phyloP scores from a whole-genome alignment of 2,888 invertebrate species.

The Mystacides longicornis region DNA sequence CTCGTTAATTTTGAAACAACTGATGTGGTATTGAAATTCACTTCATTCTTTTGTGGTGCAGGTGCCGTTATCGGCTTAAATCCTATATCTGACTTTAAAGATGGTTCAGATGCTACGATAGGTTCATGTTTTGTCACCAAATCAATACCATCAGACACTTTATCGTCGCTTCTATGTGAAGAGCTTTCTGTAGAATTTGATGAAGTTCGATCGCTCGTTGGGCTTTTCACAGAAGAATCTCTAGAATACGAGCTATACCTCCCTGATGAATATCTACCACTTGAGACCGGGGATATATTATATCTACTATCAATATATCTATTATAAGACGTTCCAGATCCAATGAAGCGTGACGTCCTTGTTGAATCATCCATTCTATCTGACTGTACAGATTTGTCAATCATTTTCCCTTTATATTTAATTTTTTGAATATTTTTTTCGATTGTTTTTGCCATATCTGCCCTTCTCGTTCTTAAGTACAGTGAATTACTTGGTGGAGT shows the following conservation, averaged over 20 bases:
- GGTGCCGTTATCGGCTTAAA: too few relatives aligned
- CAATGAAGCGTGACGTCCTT: conserved; percentile 54
- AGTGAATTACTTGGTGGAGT: conserved; percentile 59
- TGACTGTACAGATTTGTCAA: conserved; percentile 68
- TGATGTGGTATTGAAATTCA: too few relatives aligned
- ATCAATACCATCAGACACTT: too few relatives aligned
- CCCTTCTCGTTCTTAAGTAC: conserved; percentile 58
- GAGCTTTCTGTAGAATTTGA: background rate
- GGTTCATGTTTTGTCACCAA: too few relatives aligned
- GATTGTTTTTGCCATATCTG: conserved; percentile 64
- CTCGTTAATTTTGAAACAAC: too few relatives aligned
- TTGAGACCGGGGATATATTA: conserved; percentile 30
- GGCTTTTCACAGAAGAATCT: conserved; percentile 16
- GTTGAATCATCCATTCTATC: conserved; percentile 65
- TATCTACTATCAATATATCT: conserved; percentile 50
- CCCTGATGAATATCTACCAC: conserved; percentile 28
- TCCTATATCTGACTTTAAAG: too few relatives aligned
- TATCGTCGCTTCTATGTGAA: background rate
- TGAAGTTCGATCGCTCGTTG: background rate
- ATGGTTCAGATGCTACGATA: too few relatives aligned
- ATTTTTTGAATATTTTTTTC: conserved; percentile 61
- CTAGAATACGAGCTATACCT: conserved; percentile 28
- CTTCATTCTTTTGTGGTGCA: too few relatives aligned
- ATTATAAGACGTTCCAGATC: conserved; percentile 58
- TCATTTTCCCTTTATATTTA: conserved; percentile 48